Conservation (phyloP, 1,140 invertebrate genomes). For the Sminthurinus signatus region DNA sequence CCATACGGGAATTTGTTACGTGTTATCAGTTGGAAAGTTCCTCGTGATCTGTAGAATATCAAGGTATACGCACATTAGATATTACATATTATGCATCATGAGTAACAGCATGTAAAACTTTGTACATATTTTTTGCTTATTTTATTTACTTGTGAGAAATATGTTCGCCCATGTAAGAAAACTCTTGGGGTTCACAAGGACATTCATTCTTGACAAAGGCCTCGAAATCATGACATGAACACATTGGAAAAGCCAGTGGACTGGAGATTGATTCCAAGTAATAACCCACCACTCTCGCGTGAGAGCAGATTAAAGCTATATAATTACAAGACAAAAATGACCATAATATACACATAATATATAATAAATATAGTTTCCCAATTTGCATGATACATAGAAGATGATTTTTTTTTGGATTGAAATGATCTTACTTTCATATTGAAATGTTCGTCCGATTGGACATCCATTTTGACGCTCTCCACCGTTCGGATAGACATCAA, state of each 20-base stretch:
- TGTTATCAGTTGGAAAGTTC: slow-evolving; percentile 19
- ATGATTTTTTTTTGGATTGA: too few species aligned
- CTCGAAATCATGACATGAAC: slow-evolving; percentile 23
- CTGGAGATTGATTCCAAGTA: slow-evolving; percentile 19
- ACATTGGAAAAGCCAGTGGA: slow-evolving; percentile 29
- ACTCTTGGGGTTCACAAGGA: slow-evolving; percentile 13
- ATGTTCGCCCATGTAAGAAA: slow-evolving; percentile 28
- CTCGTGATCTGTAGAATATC: not conserved
- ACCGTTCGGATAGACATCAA: slow-evolving; percentile 32
- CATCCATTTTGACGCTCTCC: slow-evolving; percentile 29
- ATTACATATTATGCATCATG: not conserved
- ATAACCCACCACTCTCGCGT: slow-evolving; percentile 16
- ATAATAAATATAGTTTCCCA: too few species aligned
- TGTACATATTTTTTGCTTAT: not conserved
- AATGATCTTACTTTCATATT: slow-evolving; percentile 27
- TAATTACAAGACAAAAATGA: too few species aligned
- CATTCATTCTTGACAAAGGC: slow-evolving; percentile 19
- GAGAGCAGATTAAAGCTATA: slow-evolving; percentile 1
- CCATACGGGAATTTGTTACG: slow-evolving; percentile 8
- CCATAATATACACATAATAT: too few species aligned
- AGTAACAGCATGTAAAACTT: not conserved
- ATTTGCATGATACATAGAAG: too few species aligned
- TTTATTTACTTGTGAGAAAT: slow-evolving; percentile 20
- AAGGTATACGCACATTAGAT: not conserved
- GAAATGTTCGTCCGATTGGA: slow-evolving; percentile 5